Percentiles rank a stretch among this genome's conserved stretches.
phyloP scores from a whole-genome alignment of 2,888 invertebrate species.

The Glyphotaelius pellucidus region DNA sequence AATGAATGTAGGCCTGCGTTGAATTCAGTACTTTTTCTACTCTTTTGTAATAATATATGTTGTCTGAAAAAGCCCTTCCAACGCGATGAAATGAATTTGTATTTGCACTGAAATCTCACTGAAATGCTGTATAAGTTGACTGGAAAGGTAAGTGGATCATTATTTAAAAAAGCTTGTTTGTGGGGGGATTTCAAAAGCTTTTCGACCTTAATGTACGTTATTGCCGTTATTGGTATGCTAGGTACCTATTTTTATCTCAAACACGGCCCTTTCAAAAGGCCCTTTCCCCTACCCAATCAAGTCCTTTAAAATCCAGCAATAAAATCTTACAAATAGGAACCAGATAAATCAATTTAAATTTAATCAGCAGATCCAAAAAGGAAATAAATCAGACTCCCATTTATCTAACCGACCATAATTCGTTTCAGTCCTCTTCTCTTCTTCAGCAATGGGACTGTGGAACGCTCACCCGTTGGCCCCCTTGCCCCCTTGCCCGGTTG shows the following conservation, averaged over 20 bases:
- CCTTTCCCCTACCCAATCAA: neutral
- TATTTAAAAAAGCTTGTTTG: neutral
- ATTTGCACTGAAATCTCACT: neutral
- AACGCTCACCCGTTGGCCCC: neutral
- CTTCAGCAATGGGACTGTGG: neutral
- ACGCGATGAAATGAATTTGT: neutral
- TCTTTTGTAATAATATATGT: neutral
- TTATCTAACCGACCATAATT: conserved; percentile 36
- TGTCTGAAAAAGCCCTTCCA: neutral
- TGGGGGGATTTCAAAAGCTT: neutral
- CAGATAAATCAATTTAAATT: conserved; percentile 38
- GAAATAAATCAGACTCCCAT: conserved; percentile 34
- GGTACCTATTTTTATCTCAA: neutral
- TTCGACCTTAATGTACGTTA: neutral
- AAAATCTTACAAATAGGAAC: conserved; percentile 36
- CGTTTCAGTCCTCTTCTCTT: conserved; percentile 5
- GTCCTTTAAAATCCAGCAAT: conserved; percentile 20
- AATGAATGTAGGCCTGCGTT: no score
- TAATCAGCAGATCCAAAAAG: conserved; percentile 29
- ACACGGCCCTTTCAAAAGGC: neutral
- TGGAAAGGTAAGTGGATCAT: neutral
- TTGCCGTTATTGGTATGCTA: neutral
- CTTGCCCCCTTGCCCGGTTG: neutral
- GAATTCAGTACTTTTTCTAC: neutral
- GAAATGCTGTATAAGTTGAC: neutral